A percentile compares a stretch with the other conserved stretches of the same genome.
Evolutionary conservation across 2,797 vertebrate species (phyloP).

Genomic region (Gastrophryne carolinensis): DNA sequence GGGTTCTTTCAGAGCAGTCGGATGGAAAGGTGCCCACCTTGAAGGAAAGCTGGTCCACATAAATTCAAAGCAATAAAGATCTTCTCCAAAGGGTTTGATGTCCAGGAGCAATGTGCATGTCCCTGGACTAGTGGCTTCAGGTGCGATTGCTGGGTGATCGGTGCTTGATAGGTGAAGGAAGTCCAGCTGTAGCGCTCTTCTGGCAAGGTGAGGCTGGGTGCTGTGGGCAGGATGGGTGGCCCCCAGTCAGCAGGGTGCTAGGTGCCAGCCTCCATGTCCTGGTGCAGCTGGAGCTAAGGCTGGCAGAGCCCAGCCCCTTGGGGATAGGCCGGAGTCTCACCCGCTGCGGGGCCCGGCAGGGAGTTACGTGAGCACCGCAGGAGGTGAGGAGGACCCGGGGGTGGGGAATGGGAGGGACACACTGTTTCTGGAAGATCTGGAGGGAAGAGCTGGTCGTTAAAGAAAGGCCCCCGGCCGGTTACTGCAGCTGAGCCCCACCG

Average conservation of each 20-base stretch:
- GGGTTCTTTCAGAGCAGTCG: no score
- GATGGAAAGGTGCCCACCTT: no score
- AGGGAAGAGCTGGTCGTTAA: not conserved
- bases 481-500: constrained; percentile 16
- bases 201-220: not conserved
- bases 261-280: constrained; percentile 5
- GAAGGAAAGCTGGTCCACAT: no score
- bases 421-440: no score
- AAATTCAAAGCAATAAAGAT: no score
- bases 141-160: no score
- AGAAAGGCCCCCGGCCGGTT: not conserved
- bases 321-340: not conserved
- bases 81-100: no score
- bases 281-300: not conserved
- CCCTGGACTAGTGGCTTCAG: no score
- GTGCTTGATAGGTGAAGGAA: no score
- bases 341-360: constrained; percentile 11
- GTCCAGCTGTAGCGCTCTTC: no score
- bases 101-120: no score
- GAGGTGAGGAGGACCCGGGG: not conserved
- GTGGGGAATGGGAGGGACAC: no score
- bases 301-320: not conserved
- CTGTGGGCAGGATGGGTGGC: not conserved
- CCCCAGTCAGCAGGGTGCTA: not conserved
- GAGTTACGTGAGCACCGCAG: constrained; percentile 5